phyloP scores from a whole-genome alignment of 2,113 vertebrate genomes.

The Lepisosteus osseus region DNA sequence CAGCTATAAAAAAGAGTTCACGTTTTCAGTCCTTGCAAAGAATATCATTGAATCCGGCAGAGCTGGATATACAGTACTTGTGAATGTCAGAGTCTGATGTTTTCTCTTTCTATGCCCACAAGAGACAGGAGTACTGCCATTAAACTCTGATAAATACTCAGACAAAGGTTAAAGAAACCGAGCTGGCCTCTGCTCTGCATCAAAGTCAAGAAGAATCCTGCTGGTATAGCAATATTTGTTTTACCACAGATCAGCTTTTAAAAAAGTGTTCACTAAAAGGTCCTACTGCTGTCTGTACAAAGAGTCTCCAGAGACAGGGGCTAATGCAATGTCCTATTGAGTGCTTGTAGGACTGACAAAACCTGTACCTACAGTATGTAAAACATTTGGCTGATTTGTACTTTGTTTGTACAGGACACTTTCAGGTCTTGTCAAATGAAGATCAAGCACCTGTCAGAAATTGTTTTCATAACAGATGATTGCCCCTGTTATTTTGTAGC shows the following conservation, averaged over 20 bases:
- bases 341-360: background rate
- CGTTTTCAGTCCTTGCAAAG: background rate
- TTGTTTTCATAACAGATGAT: too few relatives aligned
- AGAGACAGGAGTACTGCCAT: background rate
- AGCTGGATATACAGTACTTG: background rate
- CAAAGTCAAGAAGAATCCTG: background rate
- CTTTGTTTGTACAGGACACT: background rate
- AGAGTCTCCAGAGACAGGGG: background rate
- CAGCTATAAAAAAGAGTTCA: background rate
- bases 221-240: background rate
- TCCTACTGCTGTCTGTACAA: background rate
- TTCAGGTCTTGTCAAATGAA: too few relatives aligned
- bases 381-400: background rate
- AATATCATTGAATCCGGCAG: background rate
- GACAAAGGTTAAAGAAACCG: background rate
- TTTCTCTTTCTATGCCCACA: background rate
- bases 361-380: background rate
- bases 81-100: background rate
- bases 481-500: too few relatives aligned
- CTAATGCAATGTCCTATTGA: background rate
- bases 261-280: constrained; percentile 1
- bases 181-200: background rate
- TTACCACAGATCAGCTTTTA: background rate
- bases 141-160: background rate
- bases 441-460: too few relatives aligned